Evolutionary conservation across 1,140 invertebrate species (phyloP).

Genomic region (Platorchestia sp.): DNA sequence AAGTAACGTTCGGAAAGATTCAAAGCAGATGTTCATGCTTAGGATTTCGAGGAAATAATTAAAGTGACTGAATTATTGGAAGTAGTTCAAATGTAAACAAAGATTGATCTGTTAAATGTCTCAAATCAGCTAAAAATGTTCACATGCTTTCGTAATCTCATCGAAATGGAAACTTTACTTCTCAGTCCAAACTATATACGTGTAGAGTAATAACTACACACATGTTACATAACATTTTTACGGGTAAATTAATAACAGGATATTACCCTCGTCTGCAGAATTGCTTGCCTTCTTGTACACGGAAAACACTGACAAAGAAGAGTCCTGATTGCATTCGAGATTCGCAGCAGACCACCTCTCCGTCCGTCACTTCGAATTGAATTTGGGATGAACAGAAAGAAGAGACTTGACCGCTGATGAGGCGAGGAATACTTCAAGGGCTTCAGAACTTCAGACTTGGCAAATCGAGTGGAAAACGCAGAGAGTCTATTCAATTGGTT

Average conservation of each 20-base stretch:
- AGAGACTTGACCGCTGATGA: background rate
- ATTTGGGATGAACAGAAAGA: background rate
- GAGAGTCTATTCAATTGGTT: background rate
- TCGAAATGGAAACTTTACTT: background rate
- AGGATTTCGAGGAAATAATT: too few species aligned
- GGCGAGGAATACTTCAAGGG: background rate
- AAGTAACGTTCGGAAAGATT: too few species aligned
- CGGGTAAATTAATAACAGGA: background rate
- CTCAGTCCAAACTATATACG: background rate
- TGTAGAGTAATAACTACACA: background rate
- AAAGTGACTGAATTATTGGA: too few species aligned
- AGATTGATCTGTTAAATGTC: background rate
- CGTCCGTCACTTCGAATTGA: background rate
- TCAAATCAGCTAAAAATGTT: background rate
- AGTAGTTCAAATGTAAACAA: background rate
- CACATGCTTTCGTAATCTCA: background rate
- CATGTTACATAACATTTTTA: background rate
- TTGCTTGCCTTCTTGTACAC: background rate
- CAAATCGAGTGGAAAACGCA: background rate
- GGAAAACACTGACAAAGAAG: background rate
- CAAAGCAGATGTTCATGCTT: too few species aligned
- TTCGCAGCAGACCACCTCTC: background rate
- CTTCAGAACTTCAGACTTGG: background rate
- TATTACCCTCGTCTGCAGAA: too few species aligned
- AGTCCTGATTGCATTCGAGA: background rate